Conservation (phyloP, 2,797 vertebrate genomes). For the Antennarius maculatus region DNA sequence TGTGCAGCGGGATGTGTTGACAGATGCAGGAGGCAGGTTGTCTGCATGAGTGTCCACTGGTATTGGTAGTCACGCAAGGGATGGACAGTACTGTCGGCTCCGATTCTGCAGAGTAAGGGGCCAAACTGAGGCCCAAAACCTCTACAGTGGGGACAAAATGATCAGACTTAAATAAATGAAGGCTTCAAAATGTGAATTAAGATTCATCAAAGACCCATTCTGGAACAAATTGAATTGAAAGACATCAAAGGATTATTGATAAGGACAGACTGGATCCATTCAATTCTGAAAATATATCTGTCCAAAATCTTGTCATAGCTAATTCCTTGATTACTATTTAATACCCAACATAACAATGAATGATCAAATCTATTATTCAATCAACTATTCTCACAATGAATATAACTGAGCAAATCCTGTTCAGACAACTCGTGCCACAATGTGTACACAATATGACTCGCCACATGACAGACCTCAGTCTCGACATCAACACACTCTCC, state of each 20-base stretch:
- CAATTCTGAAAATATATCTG: background rate
- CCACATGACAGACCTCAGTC: too few relatives aligned
- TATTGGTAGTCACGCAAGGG: slow-evolving; percentile 10
- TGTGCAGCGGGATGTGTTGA: background rate
- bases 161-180: background rate
- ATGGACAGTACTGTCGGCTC: slow-evolving; percentile 17
- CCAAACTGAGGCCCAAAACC: background rate
- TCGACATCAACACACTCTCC: too few relatives aligned
- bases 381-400: too few relatives aligned
- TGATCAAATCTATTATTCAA: too few relatives aligned
- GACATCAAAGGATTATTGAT: background rate
- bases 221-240: background rate
- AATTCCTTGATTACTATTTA: too few relatives aligned
- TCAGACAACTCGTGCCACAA: too few relatives aligned
- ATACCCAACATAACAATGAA: too few relatives aligned
- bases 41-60: slow-evolving; percentile 10
- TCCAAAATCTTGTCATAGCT: too few relatives aligned
- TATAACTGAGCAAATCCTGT: too few relatives aligned
- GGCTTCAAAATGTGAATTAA: background rate
- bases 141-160: background rate
- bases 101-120: slow-evolving; percentile 33
- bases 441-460: too few relatives aligned
- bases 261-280: background rate
- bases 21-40: slow-evolving; percentile 18
- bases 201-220: background rate